Base-by-base conservation (phyloP, 1,140 invertebrate species). In the Coenobita brevimanus region DNA sequence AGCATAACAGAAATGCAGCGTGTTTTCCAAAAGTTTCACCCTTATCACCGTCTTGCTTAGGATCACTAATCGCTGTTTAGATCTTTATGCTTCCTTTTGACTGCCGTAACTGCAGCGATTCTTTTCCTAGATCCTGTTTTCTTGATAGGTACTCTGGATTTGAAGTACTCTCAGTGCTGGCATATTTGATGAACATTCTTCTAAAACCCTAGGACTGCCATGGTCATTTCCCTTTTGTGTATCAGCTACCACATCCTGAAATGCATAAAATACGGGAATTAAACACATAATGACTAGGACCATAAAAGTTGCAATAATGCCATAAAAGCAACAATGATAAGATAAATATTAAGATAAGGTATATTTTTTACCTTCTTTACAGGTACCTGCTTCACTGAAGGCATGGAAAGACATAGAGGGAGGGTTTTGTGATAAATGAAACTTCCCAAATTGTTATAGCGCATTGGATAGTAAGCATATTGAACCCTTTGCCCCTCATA, bases 401-500 rank as follows among this genome's bases (percentile, higher is more conserved):
- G 76, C 2, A 79, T 79, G 41, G 41, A 79, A 33, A 79, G 76
- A 46, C 36, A 80, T 60, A 24, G 38, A 57, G 60, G 60, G 54
- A 33, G 46, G 50, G 4, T 60, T 41, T 60, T 13, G 38, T 60
- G 76, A 79, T 79, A 79, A 79, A 17, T 79, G 76, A 46, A 79
- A 79, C 33, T 33, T 46, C 24, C 76, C 76, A 46, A 79, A 79
- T 54, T 79, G 76, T 54, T 79, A 46, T 50, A 46, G 41, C 43
- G 10, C 46, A 79, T 79, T 79, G 38, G 76, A 79, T 79, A 46
- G 76, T 2, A 79, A 79, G 76, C 76, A 79, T 79, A 79, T 46
- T 79, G 6, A 79, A n/a, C 8, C 54, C 54, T 46, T 36, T 46
- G 46, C 76, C 41, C 76, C 76, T 24, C 76, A 3, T 79, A 79